Evolutionary conservation across 30 jellyfish, hydroid and myxozoan genomes (phyloP), one percentile per base, ranked within the genome.

Genomic region (Rhopilema esculentum): DNA sequence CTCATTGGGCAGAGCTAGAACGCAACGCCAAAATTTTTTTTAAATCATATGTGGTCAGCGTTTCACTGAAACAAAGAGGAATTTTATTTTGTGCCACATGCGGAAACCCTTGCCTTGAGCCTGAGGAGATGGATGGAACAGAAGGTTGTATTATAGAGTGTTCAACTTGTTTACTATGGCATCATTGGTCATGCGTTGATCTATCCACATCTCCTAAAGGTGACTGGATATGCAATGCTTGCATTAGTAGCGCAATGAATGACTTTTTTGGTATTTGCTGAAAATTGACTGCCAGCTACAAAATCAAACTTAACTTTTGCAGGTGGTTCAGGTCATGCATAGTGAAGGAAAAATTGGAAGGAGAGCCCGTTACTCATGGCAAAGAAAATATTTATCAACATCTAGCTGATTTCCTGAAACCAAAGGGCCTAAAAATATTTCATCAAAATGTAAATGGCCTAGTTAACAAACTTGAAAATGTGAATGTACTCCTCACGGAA

Each of bases 401-500:
- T 69, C 16, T 22, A 69, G 80, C 80, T 16, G 57, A 69, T 69
- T 69, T 69, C 57, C 80, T 69, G 80, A 69, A 69, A 29, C 80
- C 80, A 27, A 25, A 69, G 57, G 80, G 80, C 80, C 57, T 69
- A 8, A 69, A 69, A 27, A 69, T 69, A 69, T 69, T 69, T 27
- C 80, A 19, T 69, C 80, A 69, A 69, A 69, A 69, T 69, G 53
- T 69, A 27, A 69, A 69, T 69, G 80, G 57, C 80, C 57, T 69
- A 6, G 28, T 19, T 21, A 69, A 69, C 57, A 69, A 69, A 69
- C 0, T 69, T 27, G 80, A 8, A 22, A 69, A 69, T 69, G 80
- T 69, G 57, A 69, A 69, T 69, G 8, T 69, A 74, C 85, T 31
- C 32, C 72, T 74, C 77, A 74, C 72, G 85, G 72, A 74, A 74